Percentiles rank a stretch among this genome's conserved stretches.
These are phyloP conservation scores for Amazonetta brasiliensis DNA, from an alignment of 2,797 vertebrate species.

Conservation along the genomic window DNA sequence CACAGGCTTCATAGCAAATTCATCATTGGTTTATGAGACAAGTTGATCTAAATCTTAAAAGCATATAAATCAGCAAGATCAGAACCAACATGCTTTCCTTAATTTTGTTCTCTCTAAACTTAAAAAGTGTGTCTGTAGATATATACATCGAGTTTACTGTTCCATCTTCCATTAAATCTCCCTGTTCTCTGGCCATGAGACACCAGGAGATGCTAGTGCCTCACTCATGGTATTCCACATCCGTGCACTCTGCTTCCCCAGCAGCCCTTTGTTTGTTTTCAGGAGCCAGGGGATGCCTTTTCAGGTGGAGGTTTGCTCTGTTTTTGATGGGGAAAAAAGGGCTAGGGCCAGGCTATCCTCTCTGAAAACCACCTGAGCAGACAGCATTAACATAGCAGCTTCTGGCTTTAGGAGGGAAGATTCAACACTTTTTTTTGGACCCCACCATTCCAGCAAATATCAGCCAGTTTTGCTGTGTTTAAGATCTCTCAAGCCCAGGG, in stretches of 20 bases:
- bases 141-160: background rate
- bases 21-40: background rate
- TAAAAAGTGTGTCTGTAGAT: background rate
- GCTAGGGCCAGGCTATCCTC: background rate
- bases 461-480: background rate
- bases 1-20: background rate
- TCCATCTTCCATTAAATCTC: background rate
- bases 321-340: background rate
- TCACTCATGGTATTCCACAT: background rate
- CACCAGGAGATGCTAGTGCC: constrained; percentile 26
- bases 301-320: background rate
- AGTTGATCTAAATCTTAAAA: background rate
- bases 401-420: background rate
- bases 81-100: background rate
- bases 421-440: background rate
- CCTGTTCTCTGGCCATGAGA: background rate
- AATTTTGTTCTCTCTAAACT: background rate
- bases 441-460: background rate
- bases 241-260: background rate
- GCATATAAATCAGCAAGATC: background rate
- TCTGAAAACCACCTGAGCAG: background rate
- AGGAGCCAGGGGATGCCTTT: background rate
- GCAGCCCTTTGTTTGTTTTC: background rate
- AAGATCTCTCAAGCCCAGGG: background rate
- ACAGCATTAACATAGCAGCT: background rate